Conservation (phyloP, 1,140 invertebrate species). For the Zaprionus capensis region DNA sequence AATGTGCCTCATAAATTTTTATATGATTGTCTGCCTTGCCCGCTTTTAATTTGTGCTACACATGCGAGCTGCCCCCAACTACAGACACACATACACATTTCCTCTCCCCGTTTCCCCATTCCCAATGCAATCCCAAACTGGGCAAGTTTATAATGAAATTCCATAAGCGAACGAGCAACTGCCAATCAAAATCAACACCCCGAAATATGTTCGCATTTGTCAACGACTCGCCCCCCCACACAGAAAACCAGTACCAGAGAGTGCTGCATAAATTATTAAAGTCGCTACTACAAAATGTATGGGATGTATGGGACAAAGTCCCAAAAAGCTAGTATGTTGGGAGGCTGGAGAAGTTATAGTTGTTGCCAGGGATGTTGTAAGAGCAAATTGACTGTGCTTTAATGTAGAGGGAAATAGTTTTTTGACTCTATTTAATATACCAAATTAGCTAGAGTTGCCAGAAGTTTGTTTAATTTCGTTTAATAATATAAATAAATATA, state of each 20-base stretch:
- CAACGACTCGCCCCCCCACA: conserved; percentile 6
- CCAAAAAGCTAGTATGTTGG: not conserved
- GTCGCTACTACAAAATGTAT: conserved; percentile 19
- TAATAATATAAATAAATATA: not conserved
- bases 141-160: conserved; percentile 65
- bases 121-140: not conserved
- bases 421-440: not conserved
- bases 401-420: no score
- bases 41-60: conserved; percentile 60
- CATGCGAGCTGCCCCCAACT: conserved; percentile 39
- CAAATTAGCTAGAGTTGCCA: not conserved
- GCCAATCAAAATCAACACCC: conserved; percentile 65
- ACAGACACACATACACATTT: conserved; percentile 21
- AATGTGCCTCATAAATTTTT: conserved; percentile 70
- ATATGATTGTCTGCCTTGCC: conserved; percentile 55
- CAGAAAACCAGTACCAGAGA: conserved; percentile 39
- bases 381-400: no score
- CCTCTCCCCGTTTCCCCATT: not conserved
- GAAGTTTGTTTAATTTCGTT: not conserved
- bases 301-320: not conserved
- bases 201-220: conserved; percentile 51
- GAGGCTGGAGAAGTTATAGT: not conserved
- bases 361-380: not conserved
- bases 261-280: conserved; percentile 62
- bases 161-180: conserved; percentile 61